Conservation (phyloP, 2,888 invertebrate genomes). For the Myopa testacea region DNA sequence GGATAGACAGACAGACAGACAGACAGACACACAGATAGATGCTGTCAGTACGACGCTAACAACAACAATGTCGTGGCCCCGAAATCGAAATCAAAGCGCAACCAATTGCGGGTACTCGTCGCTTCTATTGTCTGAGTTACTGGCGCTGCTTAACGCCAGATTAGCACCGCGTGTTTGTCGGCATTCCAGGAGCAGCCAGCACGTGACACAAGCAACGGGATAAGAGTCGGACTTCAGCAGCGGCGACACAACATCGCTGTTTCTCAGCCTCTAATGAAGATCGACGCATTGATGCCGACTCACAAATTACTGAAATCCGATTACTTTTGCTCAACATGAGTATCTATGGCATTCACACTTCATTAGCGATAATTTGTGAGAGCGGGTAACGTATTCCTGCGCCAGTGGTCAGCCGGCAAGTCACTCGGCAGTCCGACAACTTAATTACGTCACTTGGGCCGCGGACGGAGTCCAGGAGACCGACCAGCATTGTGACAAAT, state of each 20-base stretch:
- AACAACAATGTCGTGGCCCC: background rate
- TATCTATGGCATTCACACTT: slow-evolving; percentile 38
- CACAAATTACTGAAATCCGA: slow-evolving; percentile 36
- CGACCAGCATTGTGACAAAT: slow-evolving; percentile 39
- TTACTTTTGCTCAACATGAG: slow-evolving; percentile 31
- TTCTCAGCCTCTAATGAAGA: slow-evolving; percentile 18
- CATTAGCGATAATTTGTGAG: slow-evolving; percentile 34
- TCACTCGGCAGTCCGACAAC: slow-evolving; percentile 22
- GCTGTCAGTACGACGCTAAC: background rate
- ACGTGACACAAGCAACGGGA: slow-evolving; percentile 43
- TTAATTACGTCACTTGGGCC: slow-evolving; percentile 36
- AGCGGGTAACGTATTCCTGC: background rate
- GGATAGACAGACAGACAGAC: no score
- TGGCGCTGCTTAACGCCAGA: slow-evolving; percentile 44
- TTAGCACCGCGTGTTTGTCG: slow-evolving; percentile 49
- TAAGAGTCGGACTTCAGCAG: background rate
- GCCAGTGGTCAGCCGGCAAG: background rate
- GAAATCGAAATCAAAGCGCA: slow-evolving; percentile 43
- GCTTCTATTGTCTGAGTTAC: slow-evolving; percentile 5
- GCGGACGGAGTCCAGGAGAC: background rate
- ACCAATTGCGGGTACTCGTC: slow-evolving; percentile 46
- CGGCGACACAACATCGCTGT: background rate
- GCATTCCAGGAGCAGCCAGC: slow-evolving; percentile 45
- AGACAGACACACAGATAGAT: no score
- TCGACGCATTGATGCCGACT: slow-evolving; percentile 27